Evolutionary conservation across 2,797 vertebrate species (phyloP), one percentile per base, ranked within the genome.

Genomic region (Hipposideros larvatus): DNA sequence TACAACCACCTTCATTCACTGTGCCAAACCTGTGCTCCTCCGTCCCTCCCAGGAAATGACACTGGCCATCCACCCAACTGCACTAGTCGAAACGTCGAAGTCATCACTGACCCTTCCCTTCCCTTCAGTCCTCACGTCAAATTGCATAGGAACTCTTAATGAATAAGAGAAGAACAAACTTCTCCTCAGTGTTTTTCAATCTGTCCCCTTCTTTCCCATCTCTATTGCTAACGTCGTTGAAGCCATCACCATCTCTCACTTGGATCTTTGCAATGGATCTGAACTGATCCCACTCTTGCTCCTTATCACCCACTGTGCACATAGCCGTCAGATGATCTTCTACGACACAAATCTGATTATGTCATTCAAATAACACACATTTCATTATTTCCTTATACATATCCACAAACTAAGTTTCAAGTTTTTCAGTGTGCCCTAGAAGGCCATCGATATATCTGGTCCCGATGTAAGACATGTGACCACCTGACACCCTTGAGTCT

Each of bases 331-430:
- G n/a, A 89, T 9, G 13, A n/a, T 77, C 66, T 83, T 66, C 57
- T 24, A 88, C 75, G 63, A n/a, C 59, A 94, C 74, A 86, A 34
- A 82, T 78, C 71, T 94, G 43, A 28, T 41, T 37, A 31, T 34
- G 61, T 77, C 55, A 87, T 37, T 66, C 48, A 73, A 70, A 87
- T 57, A 91, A 84, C 31, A 80, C 24, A 26, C 2, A 16, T 51
- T 68, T 93, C 41, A 55, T 15, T 28, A 63, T 74, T 79, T 97
- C 63, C 46, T 95, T 82, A 51, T 2, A 55, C 21, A 37, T 80
- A 55, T 79, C 26, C 90, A 22, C 18, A 89, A 93, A 87, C 57
- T 90, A 83, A 90, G 34, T 65, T 94, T 87, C 78, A 82, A 31
- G 46, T 31, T 87, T 90, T 68, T 75, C 15, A 41, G 57, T 14